Conservation (phyloP, 1,140 invertebrate species). For the Nasonia giraulti region DNA sequence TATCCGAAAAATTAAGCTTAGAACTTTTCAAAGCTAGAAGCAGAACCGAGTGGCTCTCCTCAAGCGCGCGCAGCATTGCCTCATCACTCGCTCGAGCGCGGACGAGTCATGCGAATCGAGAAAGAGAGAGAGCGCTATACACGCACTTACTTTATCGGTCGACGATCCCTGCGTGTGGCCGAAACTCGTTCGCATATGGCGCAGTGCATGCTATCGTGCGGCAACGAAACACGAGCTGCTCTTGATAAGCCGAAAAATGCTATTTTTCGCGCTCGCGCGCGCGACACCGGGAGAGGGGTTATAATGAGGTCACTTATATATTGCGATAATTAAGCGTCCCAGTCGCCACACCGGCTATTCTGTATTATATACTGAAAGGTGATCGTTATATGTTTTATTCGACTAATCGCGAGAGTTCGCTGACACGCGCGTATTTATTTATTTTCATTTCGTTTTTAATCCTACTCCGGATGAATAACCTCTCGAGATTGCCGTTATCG, state of each 20-base stretch:
- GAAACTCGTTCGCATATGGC: conserved; percentile 17
- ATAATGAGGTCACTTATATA: conserved; percentile 14
- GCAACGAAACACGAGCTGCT: neutral
- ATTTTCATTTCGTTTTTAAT: too few species aligned
- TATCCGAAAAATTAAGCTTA: too few species aligned
- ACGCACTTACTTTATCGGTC: conserved; percentile 52
- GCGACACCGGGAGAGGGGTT: too few species aligned
- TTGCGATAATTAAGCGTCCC: neutral
- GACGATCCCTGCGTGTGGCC: conserved; percentile 46
- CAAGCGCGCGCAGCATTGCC: conserved; percentile 15
- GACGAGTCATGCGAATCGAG: conserved; percentile 34
- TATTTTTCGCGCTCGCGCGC: neutral
- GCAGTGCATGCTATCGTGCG: conserved; percentile 3
- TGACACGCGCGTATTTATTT: too few species aligned
- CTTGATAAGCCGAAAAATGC: conserved; percentile 41
- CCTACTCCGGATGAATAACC: too few species aligned
- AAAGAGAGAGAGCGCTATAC: neutral
- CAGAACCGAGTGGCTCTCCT: neutral
- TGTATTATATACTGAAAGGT: neutral
- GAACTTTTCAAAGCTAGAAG: neutral
- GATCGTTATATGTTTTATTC: too few species aligned
- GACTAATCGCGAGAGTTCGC: too few species aligned
- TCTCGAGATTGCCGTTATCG: too few species aligned
- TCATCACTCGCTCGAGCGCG: conserved; percentile 15
- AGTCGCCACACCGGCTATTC: neutral